Evolutionary conservation across 2,888 invertebrate species (phyloP).

Genomic region (Apomyelois bistriatella): DNA sequence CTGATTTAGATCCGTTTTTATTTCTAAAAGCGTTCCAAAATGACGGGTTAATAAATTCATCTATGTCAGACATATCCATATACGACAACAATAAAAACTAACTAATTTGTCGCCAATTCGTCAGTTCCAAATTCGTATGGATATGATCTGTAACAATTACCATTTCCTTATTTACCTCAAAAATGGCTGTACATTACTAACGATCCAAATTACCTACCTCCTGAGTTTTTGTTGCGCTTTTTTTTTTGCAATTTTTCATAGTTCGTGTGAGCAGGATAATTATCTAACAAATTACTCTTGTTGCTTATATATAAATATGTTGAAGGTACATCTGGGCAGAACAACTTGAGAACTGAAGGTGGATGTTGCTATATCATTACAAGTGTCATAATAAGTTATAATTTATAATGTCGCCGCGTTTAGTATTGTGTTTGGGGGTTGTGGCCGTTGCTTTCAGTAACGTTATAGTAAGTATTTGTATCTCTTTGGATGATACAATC

Average conservation of each 20-base stretch:
- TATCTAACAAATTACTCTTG: conserved; percentile 7
- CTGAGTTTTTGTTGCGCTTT: conserved; percentile 3
- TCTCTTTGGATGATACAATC: not conserved
- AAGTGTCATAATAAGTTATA: not conserved
- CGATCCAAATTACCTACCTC: conserved; percentile 7
- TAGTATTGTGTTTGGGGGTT: conserved; percentile 19
- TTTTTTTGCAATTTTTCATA: conserved; percentile 9
- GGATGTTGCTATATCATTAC: not conserved
- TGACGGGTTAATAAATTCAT: not conserved
- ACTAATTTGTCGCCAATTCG: not conserved
- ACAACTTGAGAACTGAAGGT: not conserved
- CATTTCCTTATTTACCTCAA: conserved; percentile 7
- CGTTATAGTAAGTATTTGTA: conserved; percentile 15
- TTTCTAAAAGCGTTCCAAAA: not conserved
- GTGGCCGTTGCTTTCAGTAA: conserved; percentile 16
- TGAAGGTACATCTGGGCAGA: conserved; percentile 7
- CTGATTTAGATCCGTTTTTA: not conserved
- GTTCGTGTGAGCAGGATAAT: conserved; percentile 7
- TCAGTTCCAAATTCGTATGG: not conserved
- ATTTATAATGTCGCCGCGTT: conserved; percentile 17
- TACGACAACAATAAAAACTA: not conserved
- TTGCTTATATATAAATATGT: conserved; percentile 8
- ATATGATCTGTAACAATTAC: not conserved
- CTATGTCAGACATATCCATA: not conserved
- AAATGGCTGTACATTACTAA: conserved; percentile 1